Evolutionary conservation across 2,797 vertebrate genomes (phyloP).

Genomic region (Micropoecilia bifurca): DNA sequence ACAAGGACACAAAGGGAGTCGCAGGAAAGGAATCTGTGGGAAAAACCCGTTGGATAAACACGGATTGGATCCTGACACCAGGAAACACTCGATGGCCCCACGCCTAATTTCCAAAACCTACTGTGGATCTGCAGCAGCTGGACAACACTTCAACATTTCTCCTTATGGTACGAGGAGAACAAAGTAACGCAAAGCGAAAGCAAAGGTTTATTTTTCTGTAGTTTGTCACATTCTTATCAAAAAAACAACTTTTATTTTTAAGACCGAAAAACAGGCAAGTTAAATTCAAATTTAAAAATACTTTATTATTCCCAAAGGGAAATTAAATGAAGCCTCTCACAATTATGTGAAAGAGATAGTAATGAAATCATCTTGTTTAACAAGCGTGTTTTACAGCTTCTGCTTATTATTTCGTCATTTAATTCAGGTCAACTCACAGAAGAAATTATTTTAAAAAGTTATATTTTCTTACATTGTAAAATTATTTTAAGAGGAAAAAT

Average conservation of each 20-base stretch:
- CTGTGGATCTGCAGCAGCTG: not conserved
- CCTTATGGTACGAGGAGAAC: not conserved
- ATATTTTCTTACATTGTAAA: no score
- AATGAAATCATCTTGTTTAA: no score
- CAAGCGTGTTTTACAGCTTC: no score
- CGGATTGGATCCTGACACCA: not conserved
- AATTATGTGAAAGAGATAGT: no score
- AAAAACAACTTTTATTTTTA: not conserved
- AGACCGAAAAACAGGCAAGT: no score
- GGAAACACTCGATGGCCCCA: not conserved
- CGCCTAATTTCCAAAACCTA: not conserved
- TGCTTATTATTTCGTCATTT: no score
- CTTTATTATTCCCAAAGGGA: no score
- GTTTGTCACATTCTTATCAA: not conserved
- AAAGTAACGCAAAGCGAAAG: not conserved
- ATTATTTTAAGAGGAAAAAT: no score
- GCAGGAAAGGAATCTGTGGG: not conserved
- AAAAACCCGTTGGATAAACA: slow-evolving; percentile 1
- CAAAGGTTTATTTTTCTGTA: not conserved
- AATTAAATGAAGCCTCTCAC: no score
- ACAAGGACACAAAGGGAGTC: not conserved
- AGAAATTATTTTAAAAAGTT: no score
- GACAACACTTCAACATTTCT: not conserved
- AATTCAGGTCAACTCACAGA: no score
- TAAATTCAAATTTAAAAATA: no score